phyloP scores from a whole-genome alignment of 2,888 invertebrate species.

The Trichogramma evanescens region DNA sequence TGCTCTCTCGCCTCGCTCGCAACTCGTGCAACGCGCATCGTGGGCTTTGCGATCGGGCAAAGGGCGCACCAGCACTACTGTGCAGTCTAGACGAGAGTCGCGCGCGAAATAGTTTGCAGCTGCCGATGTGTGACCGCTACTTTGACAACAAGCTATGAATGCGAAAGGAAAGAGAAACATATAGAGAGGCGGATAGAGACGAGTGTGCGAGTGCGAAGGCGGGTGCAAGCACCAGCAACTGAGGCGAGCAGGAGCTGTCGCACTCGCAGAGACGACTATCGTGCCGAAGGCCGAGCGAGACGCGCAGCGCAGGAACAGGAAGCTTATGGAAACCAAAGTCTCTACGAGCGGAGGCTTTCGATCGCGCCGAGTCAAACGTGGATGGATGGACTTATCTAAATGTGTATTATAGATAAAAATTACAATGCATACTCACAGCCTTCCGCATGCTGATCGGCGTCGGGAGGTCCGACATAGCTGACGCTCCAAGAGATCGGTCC shows the following conservation, averaged over 20 bases:
- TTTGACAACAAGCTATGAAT: slow-evolving; percentile 25
- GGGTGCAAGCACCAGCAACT: no score
- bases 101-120: slow-evolving; percentile 24
- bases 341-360: no score
- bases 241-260: no score
- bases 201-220: no score
- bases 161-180: neutral
- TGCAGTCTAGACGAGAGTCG: slow-evolving; percentile 18
- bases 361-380: no score
- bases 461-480: slow-evolving; percentile 42
- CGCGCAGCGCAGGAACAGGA: neutral
- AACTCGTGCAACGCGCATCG: no score
- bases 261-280: no score
- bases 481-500: slow-evolving; percentile 45
- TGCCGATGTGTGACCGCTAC: slow-evolving; percentile 19
- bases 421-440: slow-evolving; percentile 31
- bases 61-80: neutral
- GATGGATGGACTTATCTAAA: no score
- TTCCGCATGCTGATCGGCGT: slow-evolving; percentile 38
- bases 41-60: no score
- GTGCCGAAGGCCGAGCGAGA: slow-evolving; percentile 3
- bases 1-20: slow-evolving; percentile 4
- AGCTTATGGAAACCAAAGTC: no score
- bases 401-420: no score
- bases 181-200: no score